Percentiles rank a stretch among this genome's conserved stretches.
Evolutionary conservation across 2,797 vertebrate species (phyloP).

Genomic region (Acanthis flammea): DNA sequence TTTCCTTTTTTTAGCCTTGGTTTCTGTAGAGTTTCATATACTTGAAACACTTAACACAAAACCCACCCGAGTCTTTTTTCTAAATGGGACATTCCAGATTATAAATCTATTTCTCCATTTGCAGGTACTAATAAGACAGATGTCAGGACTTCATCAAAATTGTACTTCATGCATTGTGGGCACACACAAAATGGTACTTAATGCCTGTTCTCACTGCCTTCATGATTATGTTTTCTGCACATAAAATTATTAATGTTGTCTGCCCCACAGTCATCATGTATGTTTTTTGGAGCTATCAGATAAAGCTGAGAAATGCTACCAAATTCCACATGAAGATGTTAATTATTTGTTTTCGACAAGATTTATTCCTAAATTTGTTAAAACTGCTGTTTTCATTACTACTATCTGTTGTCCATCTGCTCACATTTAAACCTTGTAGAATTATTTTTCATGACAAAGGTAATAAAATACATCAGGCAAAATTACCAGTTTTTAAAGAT

Average conservation of each 20-base stretch:
- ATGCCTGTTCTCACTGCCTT: background rate
- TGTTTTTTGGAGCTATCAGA: background rate
- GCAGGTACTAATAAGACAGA: background rate
- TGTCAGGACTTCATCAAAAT: background rate
- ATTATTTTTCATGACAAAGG: background rate
- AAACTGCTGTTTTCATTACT: background rate
- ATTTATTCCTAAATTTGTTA: background rate
- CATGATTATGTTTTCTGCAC: background rate
- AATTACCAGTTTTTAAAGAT: background rate
- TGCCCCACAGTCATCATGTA: background rate
- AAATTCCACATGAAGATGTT: background rate
- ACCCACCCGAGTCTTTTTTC: fast-evolving
- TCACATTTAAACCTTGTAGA: background rate
- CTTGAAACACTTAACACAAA: background rate
- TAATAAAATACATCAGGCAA: background rate
- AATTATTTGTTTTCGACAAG: background rate
- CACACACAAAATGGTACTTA: background rate
- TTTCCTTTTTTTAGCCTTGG: background rate
- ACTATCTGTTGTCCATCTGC: background rate
- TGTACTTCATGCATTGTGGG: background rate
- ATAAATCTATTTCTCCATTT: background rate
- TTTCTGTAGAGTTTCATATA: background rate
- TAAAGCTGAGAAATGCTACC: background rate
- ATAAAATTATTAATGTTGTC: background rate
- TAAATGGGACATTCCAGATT: background rate